Evolutionary conservation across 2,113 vertebrate species (phyloP).

Genomic region (Engraulis encrasicolus): DNA sequence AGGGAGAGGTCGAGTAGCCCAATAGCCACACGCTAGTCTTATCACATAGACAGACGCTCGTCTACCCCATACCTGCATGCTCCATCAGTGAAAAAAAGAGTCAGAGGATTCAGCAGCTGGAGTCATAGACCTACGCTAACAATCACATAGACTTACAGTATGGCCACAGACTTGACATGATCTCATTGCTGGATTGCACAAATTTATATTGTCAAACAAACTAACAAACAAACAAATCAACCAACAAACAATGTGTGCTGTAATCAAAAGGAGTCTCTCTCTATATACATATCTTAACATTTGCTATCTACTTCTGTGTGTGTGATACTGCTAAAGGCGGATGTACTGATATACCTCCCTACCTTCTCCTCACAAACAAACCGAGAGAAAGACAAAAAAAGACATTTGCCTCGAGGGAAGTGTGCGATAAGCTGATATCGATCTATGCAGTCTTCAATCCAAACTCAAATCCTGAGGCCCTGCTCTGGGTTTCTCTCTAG

Average conservation of each 20-base stretch:
- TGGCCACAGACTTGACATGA: constrained; percentile 53
- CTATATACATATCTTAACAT: no score
- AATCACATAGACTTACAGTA: no score
- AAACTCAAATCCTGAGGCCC: constrained; percentile 40
- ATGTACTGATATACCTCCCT: constrained; percentile 43
- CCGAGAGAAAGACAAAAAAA: not conserved
- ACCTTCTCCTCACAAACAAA: constrained; percentile 50
- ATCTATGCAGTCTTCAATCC: constrained; percentile 75
- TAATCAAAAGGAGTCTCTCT: constrained; percentile 63
- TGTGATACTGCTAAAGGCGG: constrained; percentile 45
- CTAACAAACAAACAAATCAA: constrained; percentile 54
- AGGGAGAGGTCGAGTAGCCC: no score
- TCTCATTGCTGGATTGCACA: constrained; percentile 75
- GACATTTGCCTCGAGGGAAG: constrained; percentile 24
- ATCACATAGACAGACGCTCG: no score
- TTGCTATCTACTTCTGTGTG: constrained; percentile 87
- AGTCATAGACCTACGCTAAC: constrained; percentile 51
- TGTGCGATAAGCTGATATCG: constrained; percentile 55
- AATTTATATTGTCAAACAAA: constrained; percentile 64
- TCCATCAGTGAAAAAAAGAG: constrained; percentile 57
- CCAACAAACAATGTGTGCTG: constrained; percentile 74
- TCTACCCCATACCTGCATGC: constrained; percentile 38
- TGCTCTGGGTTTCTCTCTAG: not conserved
- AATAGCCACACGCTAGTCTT: no score
- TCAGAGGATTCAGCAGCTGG: constrained; percentile 64